Conservation (phyloP, 2,113 vertebrate species). For the Hippocampus abdominalis region DNA sequence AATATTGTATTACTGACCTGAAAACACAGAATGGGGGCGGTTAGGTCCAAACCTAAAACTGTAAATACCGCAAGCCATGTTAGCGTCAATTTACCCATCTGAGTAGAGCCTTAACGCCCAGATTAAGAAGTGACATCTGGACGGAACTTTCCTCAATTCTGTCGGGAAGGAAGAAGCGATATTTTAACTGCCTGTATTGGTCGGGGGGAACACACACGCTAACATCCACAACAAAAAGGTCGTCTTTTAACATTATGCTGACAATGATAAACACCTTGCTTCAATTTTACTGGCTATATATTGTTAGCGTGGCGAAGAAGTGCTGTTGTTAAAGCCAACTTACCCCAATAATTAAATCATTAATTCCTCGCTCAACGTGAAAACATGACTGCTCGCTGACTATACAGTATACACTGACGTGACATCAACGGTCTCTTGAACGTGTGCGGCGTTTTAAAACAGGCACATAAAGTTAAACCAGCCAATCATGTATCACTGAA, state of each 20-base stretch:
- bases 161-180: not conserved
- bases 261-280: not conserved
- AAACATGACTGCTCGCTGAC: too few relatives aligned
- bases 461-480: constrained; percentile 23
- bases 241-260: not conserved
- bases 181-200: not conserved
- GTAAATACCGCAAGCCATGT: not conserved
- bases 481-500: constrained; percentile 32
- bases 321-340: not conserved
- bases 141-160: constrained; percentile 16
- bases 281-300: not conserved
- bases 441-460: constrained; percentile 33
- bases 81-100: constrained; percentile 44
- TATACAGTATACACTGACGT: not conserved
- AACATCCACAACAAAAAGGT: not conserved
- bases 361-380: not conserved
- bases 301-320: not conserved
- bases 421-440: constrained; percentile 1
- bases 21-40: not conserved
- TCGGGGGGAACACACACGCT: not conserved
- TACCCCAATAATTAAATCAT: not conserved
- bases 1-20: constrained; percentile 80
- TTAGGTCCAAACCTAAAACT: not conserved
- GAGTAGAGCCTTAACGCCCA: constrained; percentile 55
- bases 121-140: constrained; percentile 36